phyloP scores from a whole-genome alignment of 2,797 vertebrate genomes.

The Parambassis ranga region DNA sequence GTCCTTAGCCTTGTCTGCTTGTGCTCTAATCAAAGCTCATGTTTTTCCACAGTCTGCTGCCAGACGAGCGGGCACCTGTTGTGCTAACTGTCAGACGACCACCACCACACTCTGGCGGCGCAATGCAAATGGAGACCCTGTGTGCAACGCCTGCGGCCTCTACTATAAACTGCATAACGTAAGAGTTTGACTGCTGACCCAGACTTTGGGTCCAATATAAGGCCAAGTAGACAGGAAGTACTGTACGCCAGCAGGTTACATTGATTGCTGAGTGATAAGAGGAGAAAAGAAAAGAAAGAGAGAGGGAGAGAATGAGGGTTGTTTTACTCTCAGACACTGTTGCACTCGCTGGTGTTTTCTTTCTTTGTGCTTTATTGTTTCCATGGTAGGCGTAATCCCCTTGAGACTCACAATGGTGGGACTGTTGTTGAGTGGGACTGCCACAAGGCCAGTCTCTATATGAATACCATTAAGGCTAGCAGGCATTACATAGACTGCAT shows the following conservation, averaged over 20 bases:
- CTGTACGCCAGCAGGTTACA: slow-evolving; percentile 51
- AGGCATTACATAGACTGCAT: slow-evolving; percentile 7
- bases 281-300: slow-evolving; percentile 9
- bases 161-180: slow-evolving; percentile 99
- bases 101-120: slow-evolving; percentile 98
- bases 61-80: slow-evolving; percentile 96
- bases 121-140: slow-evolving; percentile 95
- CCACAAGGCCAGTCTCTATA: slow-evolving; percentile 33
- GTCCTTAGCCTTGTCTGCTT: not conserved
- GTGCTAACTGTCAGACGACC: slow-evolving; percentile 97
- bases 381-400: slow-evolving; percentile 67
- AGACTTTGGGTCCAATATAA: not conserved
- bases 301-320: slow-evolving; percentile 13
- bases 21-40: slow-evolving; percentile 13
- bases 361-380: slow-evolving; percentile 74
- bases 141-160: slow-evolving; percentile 98
- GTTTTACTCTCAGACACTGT: slow-evolving; percentile 47
- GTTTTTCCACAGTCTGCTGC: slow-evolving; percentile 87
- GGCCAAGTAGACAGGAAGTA: slow-evolving; percentile 45
- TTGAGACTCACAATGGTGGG: slow-evolving; percentile 69
- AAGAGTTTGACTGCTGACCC: slow-evolving; percentile 68
- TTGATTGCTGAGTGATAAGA: slow-evolving; percentile 46
- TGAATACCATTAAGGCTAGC: slow-evolving; percentile 43
- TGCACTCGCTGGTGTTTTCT: slow-evolving; percentile 57
- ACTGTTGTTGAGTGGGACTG: slow-evolving; percentile 64